phyloP scores from a whole-genome alignment of 2,113 vertebrate species.

The Sylvia atricapilla region DNA sequence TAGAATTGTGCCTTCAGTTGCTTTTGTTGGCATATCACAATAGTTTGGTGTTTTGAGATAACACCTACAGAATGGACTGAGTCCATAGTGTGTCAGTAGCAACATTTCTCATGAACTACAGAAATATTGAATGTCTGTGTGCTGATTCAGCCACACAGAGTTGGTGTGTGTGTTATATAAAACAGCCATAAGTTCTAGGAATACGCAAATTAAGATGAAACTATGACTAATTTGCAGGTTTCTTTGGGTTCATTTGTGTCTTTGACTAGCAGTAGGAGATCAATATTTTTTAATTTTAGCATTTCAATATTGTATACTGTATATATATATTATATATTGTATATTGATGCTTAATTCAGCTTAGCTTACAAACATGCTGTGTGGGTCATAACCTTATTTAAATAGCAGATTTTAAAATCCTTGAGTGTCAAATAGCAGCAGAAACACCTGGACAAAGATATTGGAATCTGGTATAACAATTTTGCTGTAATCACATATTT shows the following conservation, averaged over 20 bases:
- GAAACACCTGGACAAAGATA: background rate
- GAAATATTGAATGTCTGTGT: background rate
- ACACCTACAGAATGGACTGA: background rate
- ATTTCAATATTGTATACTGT: background rate
- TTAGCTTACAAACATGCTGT: background rate
- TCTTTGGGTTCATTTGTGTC: background rate
- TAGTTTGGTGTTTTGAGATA: conserved; percentile 41
- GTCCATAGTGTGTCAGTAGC: background rate
- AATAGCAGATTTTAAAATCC: background rate
- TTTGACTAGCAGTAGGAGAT: background rate
- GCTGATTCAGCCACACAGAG: background rate
- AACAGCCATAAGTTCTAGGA: background rate
- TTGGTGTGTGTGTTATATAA: background rate
- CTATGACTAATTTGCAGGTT: background rate
- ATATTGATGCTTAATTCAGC: background rate
- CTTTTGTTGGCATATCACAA: conserved; percentile 54
- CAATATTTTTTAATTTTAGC: background rate
- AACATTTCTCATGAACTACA: background rate
- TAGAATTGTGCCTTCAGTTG: conserved; percentile 41
- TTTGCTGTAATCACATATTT: background rate
- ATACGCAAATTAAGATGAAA: background rate
- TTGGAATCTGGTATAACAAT: background rate
- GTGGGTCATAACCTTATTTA: background rate
- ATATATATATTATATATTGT: background rate
- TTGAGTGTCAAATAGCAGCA: background rate